These are phyloP conservation scores for Crotalus viridis DNA, from an alignment of 2,113 vertebrate genomes.

Conservation along the genomic window DNA sequence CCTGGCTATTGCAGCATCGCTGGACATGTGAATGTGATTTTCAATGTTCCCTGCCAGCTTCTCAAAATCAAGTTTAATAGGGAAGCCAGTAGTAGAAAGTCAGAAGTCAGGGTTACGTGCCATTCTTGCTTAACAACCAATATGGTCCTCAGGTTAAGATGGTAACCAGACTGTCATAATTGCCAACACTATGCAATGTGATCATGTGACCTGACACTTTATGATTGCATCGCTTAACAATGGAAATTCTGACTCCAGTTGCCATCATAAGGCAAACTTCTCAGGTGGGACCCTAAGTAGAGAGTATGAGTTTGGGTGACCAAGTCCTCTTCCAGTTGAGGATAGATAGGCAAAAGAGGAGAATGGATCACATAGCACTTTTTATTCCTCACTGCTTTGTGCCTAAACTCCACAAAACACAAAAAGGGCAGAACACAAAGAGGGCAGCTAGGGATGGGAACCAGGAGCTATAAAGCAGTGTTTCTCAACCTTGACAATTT, in stretches of 20 bases:
- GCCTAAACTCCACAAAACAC: neutral
- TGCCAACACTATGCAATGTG: neutral
- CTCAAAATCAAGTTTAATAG: neutral
- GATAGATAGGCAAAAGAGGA: neutral
- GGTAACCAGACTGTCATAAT: neutral
- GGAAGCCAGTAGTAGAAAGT: neutral
- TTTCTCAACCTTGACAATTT: too few relatives aligned
- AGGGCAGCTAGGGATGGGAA: neutral
- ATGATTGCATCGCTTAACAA: neutral
- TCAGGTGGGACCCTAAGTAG: neutral
- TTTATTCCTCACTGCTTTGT: neutral
- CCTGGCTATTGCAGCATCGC: neutral
- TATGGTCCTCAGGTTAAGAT: neutral
- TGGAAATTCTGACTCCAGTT: neutral
- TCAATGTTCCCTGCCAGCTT: neutral
- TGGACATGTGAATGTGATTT: neutral
- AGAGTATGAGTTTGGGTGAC: neutral
- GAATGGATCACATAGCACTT: neutral
- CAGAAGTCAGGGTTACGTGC: neutral
- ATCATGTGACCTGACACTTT: neutral
- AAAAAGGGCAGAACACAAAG: neutral
- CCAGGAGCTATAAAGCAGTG: neutral
- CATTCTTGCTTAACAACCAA: neutral
- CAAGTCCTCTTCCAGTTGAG: neutral
- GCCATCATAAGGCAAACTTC: neutral